These are phyloP conservation scores for Margaritifera margaritifera DNA, from an alignment of 2,888 invertebrate genomes.

Conservation along the genomic window DNA sequence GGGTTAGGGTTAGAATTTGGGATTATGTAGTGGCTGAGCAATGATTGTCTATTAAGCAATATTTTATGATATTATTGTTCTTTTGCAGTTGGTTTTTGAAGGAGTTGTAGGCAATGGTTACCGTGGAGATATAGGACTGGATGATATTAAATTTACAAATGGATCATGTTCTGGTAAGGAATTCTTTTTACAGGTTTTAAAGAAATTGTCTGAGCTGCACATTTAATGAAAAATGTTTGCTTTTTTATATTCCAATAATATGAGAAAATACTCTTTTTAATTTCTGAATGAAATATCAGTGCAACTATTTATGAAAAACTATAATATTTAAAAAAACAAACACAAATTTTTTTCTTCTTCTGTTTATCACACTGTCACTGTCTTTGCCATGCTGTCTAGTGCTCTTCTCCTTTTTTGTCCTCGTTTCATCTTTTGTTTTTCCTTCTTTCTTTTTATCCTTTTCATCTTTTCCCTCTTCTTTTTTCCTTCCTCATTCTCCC, in stretches of 20 bases:
- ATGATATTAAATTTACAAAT: slow-evolving; percentile 45
- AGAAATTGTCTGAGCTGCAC: not conserved
- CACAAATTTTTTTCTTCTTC: not conserved
- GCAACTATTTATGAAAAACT: not conserved
- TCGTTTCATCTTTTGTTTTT: not conserved
- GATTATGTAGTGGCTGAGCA: too few species aligned
- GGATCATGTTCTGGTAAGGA: slow-evolving; percentile 44
- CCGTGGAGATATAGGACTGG: slow-evolving; percentile 50
- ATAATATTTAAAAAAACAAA: not conserved
- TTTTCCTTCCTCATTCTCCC: not conserved
- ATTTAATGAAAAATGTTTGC: not conserved
- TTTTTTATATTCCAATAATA: not conserved
- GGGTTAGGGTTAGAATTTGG: too few species aligned
- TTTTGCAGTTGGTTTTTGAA: slow-evolving; percentile 47
- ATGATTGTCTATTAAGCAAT: too few species aligned
- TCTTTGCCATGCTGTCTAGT: not conserved
- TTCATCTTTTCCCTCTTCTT: not conserved
- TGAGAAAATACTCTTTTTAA: not conserved
- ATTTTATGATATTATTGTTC: too few species aligned
- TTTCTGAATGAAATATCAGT: not conserved
- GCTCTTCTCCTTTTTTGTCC: not conserved
- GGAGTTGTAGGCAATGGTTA: slow-evolving; percentile 37
- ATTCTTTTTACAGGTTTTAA: not conserved
- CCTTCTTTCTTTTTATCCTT: slow-evolving; percentile 1
- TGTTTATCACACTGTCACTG: not conserved